phyloP scores from a whole-genome alignment of 2,113 vertebrate species.

The Tetraodon nigroviridis region DNA sequence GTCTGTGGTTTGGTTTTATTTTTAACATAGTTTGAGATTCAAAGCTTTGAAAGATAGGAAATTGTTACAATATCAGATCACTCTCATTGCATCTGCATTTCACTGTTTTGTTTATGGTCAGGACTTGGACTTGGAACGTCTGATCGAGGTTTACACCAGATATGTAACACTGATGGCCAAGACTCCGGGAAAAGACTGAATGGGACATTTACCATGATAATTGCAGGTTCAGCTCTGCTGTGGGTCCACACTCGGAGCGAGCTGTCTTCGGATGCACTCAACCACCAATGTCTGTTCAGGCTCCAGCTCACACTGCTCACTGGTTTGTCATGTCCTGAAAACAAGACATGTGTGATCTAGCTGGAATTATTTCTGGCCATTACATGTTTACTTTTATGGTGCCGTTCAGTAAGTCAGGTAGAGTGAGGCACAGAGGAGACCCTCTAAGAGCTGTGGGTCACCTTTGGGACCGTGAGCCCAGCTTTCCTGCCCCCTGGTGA shows the following conservation, averaged over 20 bases:
- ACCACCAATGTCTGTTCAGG: conserved; percentile 76
- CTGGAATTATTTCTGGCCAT: conserved; percentile 18
- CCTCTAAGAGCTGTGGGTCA: conserved; percentile 30
- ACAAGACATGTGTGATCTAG: conserved; percentile 22
- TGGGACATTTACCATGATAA: conserved; percentile 76
- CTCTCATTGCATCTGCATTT: conserved; percentile 31
- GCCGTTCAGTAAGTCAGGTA: conserved; percentile 17
- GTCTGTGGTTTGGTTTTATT: conserved; percentile 25
- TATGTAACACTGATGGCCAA: background rate
- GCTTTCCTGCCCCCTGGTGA: conserved; percentile 67
- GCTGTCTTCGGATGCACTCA: conserved; percentile 80
- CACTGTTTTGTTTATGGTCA: conserved; percentile 11
- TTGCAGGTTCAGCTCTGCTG: conserved; percentile 52
- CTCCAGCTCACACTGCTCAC: conserved; percentile 83
- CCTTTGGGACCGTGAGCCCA: conserved; percentile 34
- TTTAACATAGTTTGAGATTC: conserved; percentile 25
- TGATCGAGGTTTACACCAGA: background rate
- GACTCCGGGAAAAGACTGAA: conserved; percentile 1
- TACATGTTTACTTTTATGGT: conserved; percentile 48
- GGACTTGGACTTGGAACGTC: background rate
- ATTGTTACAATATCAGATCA: conserved; percentile 52
- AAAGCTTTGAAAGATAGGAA: conserved; percentile 24
- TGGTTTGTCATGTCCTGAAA: conserved; percentile 80
- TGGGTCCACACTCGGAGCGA: conserved; percentile 79
- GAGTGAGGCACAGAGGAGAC: conserved; percentile 16